Evolutionary conservation across 2,113 vertebrate genomes (phyloP).

Genomic region (Ellobius talpinus): DNA sequence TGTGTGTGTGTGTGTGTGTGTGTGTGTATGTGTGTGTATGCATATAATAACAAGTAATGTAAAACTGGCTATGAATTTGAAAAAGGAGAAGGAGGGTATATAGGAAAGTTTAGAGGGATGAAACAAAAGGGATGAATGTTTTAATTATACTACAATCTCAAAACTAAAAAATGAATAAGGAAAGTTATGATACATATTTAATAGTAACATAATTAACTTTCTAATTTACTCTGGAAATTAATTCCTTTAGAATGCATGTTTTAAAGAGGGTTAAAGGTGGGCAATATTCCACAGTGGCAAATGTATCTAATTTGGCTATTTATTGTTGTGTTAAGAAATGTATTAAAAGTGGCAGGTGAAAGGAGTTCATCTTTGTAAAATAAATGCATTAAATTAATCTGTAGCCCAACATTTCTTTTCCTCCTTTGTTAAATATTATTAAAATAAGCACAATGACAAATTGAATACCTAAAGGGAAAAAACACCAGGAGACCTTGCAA

Average conservation of each 20-base stretch:
- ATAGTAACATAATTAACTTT: neutral
- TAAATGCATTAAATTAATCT: neutral
- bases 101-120: neutral
- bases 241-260: neutral
- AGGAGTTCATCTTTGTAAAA: neutral
- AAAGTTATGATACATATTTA: neutral
- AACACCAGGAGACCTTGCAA: neutral
- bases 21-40: neutral
- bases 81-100: neutral
- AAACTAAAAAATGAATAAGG: neutral
- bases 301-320: neutral
- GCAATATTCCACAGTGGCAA: neutral
- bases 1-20: too few relatives aligned
- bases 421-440: neutral
- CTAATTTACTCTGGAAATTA: neutral
- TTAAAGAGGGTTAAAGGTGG: neutral
- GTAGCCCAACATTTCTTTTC: neutral
- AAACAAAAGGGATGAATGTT: neutral
- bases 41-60: neutral
- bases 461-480: neutral
- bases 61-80: neutral
- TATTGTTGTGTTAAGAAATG: neutral
- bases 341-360: neutral
- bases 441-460: neutral
- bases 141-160: neutral